Conservation (phyloP, 2,797 vertebrate genomes). For the Tragelaphus eurycerus region DNA sequence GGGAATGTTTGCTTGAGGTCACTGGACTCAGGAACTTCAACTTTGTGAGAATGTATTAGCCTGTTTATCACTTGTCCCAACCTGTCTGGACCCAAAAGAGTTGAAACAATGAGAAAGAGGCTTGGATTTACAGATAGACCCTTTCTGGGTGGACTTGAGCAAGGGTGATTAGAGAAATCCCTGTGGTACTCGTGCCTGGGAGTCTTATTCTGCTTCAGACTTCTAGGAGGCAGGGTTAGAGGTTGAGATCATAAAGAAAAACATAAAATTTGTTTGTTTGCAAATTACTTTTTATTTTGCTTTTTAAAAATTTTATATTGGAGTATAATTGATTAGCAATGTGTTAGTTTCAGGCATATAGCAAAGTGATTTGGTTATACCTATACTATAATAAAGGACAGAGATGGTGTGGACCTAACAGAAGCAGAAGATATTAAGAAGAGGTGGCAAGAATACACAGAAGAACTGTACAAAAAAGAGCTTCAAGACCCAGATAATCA, state of each 20-base stretch:
- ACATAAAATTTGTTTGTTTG: neutral
- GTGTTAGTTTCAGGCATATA: neutral
- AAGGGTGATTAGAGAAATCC: neutral
- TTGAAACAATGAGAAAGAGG: neutral
- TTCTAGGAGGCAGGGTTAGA: neutral
- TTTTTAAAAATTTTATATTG: neutral
- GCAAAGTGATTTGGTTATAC: neutral
- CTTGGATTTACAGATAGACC: neutral
- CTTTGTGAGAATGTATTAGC: neutral
- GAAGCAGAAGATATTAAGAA: too few relatives aligned
- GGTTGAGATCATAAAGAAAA: neutral
- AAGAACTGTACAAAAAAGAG: too few relatives aligned
- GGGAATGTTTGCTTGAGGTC: neutral
- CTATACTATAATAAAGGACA: too few relatives aligned
- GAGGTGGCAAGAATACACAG: too few relatives aligned
- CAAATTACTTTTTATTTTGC: neutral
- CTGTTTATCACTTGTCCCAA: neutral
- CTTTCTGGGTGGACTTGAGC: neutral
- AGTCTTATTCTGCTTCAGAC: neutral
- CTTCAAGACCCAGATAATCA: too few relatives aligned
- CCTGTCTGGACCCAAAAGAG: neutral
- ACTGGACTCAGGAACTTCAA: neutral
- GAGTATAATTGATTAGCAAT: neutral
- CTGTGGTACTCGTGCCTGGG: neutral
- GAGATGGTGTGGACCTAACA: too few relatives aligned